Evolutionary conservation across 1,140 invertebrate species (phyloP).

Genomic region (Arion vulgaris): DNA sequence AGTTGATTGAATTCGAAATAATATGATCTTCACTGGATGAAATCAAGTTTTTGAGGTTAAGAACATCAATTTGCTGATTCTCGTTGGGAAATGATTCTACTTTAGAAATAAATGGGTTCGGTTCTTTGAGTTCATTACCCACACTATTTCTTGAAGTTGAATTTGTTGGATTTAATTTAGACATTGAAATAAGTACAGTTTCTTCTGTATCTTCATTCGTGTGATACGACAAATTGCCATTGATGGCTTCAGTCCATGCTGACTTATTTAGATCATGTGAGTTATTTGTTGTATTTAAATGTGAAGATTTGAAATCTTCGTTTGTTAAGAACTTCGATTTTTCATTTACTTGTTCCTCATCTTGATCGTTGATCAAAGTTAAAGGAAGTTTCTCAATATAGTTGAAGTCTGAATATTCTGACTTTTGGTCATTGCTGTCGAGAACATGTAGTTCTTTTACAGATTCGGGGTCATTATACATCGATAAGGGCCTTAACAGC

Average conservation of each 20-base stretch:
- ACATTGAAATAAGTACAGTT: background rate
- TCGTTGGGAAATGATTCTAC: background rate
- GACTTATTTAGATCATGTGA: background rate
- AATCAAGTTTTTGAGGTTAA: background rate
- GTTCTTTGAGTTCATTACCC: background rate
- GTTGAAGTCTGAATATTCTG: background rate
- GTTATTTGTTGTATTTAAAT: background rate
- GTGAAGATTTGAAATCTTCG: background rate
- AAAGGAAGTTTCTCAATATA: background rate
- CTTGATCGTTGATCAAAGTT: background rate
- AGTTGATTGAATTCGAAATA: background rate
- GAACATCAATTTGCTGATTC: background rate
- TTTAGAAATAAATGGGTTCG: background rate
- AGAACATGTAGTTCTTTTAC: background rate
- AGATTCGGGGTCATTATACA: background rate
- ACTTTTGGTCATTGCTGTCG: background rate
- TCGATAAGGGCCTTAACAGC: background rate
- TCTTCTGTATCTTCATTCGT: background rate
- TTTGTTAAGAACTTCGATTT: background rate
- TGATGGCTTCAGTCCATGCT: background rate
- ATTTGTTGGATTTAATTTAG: background rate
- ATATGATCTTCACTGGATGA: background rate
- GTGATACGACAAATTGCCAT: background rate
- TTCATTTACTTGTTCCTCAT: background rate
- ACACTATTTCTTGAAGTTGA: background rate